Base-by-base conservation (phyloP, 2,888 invertebrate species). In the Nasonia oneida region DNA sequence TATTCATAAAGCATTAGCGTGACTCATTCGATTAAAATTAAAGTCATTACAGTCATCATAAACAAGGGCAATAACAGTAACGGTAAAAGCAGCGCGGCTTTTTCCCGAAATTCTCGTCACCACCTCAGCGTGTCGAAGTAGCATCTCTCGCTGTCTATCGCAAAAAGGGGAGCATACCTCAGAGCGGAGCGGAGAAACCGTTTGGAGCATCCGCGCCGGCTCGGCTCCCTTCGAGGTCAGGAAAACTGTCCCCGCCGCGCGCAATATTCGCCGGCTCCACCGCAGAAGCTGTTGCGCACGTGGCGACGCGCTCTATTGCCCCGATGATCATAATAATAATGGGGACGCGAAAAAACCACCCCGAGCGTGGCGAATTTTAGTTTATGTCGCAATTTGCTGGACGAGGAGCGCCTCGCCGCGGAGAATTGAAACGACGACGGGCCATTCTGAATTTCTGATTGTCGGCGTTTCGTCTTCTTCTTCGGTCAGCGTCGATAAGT, bases 31-130 rank as follows among this genome's bases (percentile, higher is more conserved):
- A 82, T 78, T 77, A 15, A 78, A 84, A 86, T 84, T 77, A 79
- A 67, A 77, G 78, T 77, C 78, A 74, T 83, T 73, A 79, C 4
- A 82, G 84, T 84, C 78, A 29, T 50, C 81, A 42, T 86, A 84
- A 86, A 86, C 57, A 57, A 86, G 64, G 67, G 37, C 73, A 84
- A 83, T 84, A 86, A 84, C 77, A 80, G 64, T 85, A 77, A 85
- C 78, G 18, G 12, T 64, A 47, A 74, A 82, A 76, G 47, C 81
- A 71, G 64, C 37, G 33, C 42, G 37, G 67, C n/a, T 84, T 84
- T 61, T 81, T 70, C 78, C 81, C 67, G 15, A 74, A 85, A 81
- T 70, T 75, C 75, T 73, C 23, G 64, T 67, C 77, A 53, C 39
- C 42, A 67, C n/a, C 12, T 12, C 33, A 47, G 57, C 79, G 71